Evolutionary conservation across 2,888 invertebrate species (phyloP), one percentile per base, ranked within the genome.

Genomic region (Xestobium rufovillosum): DNA sequence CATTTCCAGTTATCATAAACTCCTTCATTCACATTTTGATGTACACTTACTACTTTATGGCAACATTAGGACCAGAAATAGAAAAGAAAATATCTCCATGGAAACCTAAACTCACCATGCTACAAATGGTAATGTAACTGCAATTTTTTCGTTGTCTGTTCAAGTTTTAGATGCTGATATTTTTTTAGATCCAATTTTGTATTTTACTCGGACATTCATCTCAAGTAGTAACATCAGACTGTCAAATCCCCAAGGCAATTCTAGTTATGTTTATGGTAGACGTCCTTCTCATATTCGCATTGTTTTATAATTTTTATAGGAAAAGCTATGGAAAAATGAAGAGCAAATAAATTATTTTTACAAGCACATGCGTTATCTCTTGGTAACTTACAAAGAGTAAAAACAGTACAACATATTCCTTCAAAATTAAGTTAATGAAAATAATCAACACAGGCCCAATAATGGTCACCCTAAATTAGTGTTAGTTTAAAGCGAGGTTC

Each of bases 31-130:
- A 85, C 51, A 71, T 83, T 3, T 57, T 84, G n/a, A 85, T 85
- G 84, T 85, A 85, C 57, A 68, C 70, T 3, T 85, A 85, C 62
- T 85, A 85, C 57, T 68, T 82, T 8, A 55, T 80, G 1, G 67
- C 80, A 0, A 75, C 78, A 38, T 70, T 80, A 39, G 78, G 78
- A 43, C 72, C 75, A 3, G 52, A 56, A 26, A 60, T 75, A 47
- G 74, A 78, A 52, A 69, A 65, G 13, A 62, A 60, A 42, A 61
- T 83, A 26, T 57, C 57, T 35, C 73, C 71, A 41, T 71, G 78
- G 57, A 85, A 85, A 54, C 61, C 65, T 30, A 68, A 65, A 53
- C 46, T 73, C 30, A 73, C 72, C 8, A 61, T 66, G 42, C 55
- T 80, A 49, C 85, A 85, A 65, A 76, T 85, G 80, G 75, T 79